Base-by-base conservation (phyloP, 2,797 vertebrate genomes). In the Dendrocincla fuliginosa region DNA sequence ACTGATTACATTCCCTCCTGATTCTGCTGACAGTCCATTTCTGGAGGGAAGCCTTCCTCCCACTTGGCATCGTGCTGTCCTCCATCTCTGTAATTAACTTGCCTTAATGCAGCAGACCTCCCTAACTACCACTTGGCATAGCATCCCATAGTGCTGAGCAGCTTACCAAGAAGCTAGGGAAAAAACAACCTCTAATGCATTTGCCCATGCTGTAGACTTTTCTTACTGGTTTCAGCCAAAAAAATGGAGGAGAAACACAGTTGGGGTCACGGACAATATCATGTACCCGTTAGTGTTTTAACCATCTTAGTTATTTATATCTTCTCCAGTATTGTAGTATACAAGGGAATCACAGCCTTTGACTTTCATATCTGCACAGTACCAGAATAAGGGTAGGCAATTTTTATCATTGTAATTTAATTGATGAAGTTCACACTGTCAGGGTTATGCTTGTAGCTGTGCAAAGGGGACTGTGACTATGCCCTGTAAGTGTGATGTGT, bases 41-140 rank as follows among this genome's bases (percentile, higher is more conserved):
- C 70, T 93, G 78, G 49, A 92, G 81, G 42, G 57, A 89, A 85
- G 63, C 75, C 71, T 90, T 90, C 86, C 56, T 94, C 47, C 79
- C 53, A 28, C 75, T 92, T 94, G 61, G 89, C 87, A 65, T 79
- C 2, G 0, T 2, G 2, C 73, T 61, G 25, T 67, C 44, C 20
- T 92, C 67, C 81, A 44, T 65, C 46, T 81, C 85, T 84, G 60
- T 90, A 80, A 94, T 93, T 92, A 93, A 28, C 55, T 86, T 44
- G 60, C 70, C 80, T 19, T 30, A 79, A 59, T 63, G 81, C 59
- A 67, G 68, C 87, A 81, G 82, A 64, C 60, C 47, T 91, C 76
- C 53, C 39, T 89, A 80, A 94, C 86, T 83, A 80, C 81, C 33
- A 15, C 49, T 71, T 92, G 78, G 44, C 14, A 14, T 20, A 55